Base-by-base conservation (phyloP, 2,113 vertebrate species). In the Pygoscelis adeliae region DNA sequence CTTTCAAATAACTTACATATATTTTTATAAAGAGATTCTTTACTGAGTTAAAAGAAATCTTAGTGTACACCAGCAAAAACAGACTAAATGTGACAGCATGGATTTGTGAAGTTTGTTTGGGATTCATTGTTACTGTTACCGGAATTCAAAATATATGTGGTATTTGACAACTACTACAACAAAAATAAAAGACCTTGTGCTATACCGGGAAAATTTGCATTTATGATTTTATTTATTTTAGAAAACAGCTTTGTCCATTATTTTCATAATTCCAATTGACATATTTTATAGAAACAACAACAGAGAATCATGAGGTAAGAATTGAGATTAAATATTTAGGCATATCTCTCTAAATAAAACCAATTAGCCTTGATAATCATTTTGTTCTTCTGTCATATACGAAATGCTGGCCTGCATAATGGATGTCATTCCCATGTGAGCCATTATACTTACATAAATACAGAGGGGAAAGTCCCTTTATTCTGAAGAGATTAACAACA, bases 321-420 rank as follows among this genome's bases (percentile, higher is more conserved):
- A 50, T 5, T 30, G 7, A 77, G 63, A 49, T 23, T 38, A 67
- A 77, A 53, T 76, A 58, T 94, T 94, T 94, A 87, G 70, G 47
- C 19, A n/a, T 49, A 36, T 63, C 73, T 95, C 91, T 91, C 96
- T 97, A 95, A 87, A 69, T 67, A 63, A 83, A 96, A 95, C 71
- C 83, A 95, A 95, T 95, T 52, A 61, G 59, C 79, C 65, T 65
- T 85, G 74, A 62, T 77, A 84, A 65, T 27, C 15, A 74, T 78
- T 49, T 59, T 62, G 50, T 59, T 80, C 77, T 89, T 80, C 73
- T 89, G 52, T 92, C 87, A 56, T 76, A 40, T 19, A 55, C 62
- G 71, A 47, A 73, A 89, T 86, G 89, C 94, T 97, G 94, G 95
- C 94, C 21, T 70, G 13, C 21, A 59, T 82, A 70, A 58, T 19